Conservation (phyloP, 2,113 vertebrate species). For the Kobus ellipsiprymnus region DNA sequence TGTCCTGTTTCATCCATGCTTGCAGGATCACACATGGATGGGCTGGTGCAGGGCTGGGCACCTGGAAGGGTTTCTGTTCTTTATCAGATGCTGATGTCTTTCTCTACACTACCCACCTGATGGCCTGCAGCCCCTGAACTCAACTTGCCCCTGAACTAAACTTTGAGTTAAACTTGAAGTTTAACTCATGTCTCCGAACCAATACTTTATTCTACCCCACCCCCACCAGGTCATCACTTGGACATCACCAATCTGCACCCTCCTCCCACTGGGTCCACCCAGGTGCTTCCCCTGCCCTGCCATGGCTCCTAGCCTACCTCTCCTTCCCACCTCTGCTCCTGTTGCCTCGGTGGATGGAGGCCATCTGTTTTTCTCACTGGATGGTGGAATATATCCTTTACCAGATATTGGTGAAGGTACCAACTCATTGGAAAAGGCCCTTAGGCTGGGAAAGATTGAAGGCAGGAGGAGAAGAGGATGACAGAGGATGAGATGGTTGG, state of each 20-base stretch:
- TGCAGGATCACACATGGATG: rapidly evolving
- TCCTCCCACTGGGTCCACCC: not conserved
- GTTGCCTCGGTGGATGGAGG: not conserved
- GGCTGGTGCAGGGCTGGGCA: too few relatives aligned
- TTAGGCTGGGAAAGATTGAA: not conserved
- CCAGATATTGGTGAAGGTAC: not conserved
- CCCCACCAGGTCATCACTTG: rapidly evolving
- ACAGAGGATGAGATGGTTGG: not conserved
- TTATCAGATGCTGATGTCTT: rapidly evolving
- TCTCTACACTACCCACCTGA: rapidly evolving
- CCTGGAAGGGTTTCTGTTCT: not conserved
- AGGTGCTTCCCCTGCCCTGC: rapidly evolving
- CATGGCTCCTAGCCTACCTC: too few relatives aligned
- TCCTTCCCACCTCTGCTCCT: too few relatives aligned
- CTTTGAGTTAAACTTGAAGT: not conserved
- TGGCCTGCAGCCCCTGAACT: not conserved
- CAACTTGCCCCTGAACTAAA: not conserved
- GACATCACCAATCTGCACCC: rapidly evolving
- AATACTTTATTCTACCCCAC: rapidly evolving
- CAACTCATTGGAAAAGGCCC: not conserved
- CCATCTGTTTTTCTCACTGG: not conserved
- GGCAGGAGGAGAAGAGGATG: not conserved
- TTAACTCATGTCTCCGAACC: not conserved
- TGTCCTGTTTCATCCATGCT: rapidly evolving
- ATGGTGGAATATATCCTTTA: not conserved